Evolutionary conservation across 2,888 invertebrate species (phyloP).

Genomic region (Callinectes sapidus): DNA sequence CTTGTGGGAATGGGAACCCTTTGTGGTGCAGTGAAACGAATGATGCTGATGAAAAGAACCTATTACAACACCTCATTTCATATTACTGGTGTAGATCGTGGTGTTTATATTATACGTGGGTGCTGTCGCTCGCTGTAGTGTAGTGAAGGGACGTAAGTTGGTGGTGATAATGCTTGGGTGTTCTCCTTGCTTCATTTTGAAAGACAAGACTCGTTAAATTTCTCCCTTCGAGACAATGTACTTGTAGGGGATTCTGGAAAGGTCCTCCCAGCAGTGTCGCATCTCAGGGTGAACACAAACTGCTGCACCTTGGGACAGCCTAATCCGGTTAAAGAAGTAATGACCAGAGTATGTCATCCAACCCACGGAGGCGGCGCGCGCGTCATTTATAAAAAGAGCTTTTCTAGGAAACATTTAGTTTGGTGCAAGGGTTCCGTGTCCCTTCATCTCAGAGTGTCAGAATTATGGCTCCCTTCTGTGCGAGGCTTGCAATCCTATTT

Average conservation of each 20-base stretch:
- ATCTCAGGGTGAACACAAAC: not conserved
- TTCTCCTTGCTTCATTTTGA: not conserved
- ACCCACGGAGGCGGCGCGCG: slow-evolving; percentile 22
- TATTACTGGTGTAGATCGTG: not conserved
- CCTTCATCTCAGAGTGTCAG: not conserved
- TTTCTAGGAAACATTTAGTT: slow-evolving; percentile 2
- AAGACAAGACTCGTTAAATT: not conserved
- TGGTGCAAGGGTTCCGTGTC: slow-evolving; percentile 9
- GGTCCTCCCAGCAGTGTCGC: not conserved
- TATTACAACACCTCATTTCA: not conserved
- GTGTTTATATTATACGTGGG: not conserved
- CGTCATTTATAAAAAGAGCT: not conserved
- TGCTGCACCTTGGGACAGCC: slow-evolving; percentile 5
- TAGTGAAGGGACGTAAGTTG: not conserved
- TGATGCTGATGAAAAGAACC: slow-evolving; percentile 1
- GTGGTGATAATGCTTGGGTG: not conserved
- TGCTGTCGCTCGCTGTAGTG: not conserved
- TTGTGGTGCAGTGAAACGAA: not conserved
- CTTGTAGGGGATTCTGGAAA: not conserved
- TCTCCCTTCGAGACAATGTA: not conserved
- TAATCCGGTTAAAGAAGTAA: slow-evolving; percentile 30
- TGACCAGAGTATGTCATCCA: not conserved
- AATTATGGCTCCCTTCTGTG: slow-evolving; percentile 22
- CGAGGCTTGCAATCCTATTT: slow-evolving; percentile 22
- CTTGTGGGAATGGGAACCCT: not conserved